Evolutionary conservation across 2,888 invertebrate genomes (phyloP).

Genomic region (Chymomyza fuscimana): DNA sequence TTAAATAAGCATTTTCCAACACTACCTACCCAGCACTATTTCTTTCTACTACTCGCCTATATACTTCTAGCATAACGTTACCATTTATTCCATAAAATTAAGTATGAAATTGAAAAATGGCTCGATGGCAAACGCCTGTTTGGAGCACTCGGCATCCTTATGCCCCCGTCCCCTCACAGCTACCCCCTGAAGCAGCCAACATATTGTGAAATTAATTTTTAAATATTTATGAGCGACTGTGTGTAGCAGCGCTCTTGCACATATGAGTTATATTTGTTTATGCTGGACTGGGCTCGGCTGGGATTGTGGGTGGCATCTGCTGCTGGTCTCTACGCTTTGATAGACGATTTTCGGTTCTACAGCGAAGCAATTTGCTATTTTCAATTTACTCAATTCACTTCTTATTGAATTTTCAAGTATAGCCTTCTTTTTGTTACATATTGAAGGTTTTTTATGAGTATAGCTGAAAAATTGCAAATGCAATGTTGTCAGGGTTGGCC

Average conservation of each 20-base stretch:
- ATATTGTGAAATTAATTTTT: constrained; percentile 77
- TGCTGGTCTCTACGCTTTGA: constrained; percentile 4
- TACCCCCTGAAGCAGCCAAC: constrained; percentile 34
- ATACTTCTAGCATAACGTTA: background rate
- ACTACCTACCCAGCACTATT: background rate
- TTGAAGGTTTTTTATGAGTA: constrained; percentile 16
- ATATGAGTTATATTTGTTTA: constrained; percentile 49
- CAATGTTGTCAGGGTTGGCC: no score
- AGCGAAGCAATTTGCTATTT: constrained; percentile 42
- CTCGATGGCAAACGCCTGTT: constrained; percentile 42
- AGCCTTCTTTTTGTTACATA: constrained; percentile 27
- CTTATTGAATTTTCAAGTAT: constrained; percentile 69
- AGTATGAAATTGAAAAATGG: constrained; percentile 74
- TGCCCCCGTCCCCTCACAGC: background rate
- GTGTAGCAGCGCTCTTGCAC: constrained; percentile 29
- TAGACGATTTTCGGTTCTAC: background rate
- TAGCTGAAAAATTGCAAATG: no score
- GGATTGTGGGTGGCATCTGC: constrained; percentile 5
- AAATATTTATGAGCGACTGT: constrained; percentile 73
- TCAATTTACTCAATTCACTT: constrained; percentile 64
- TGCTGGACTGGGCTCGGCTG: constrained; percentile 19
- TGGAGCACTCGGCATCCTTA: background rate
- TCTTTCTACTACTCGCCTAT: constrained; percentile 9
- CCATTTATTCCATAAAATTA: constrained; percentile 68
- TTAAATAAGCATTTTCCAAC: constrained; percentile 46